These are phyloP conservation scores for Gastracanthus pulcherrimus DNA, from an alignment of 2,888 invertebrate genomes.

Conservation along the genomic window DNA sequence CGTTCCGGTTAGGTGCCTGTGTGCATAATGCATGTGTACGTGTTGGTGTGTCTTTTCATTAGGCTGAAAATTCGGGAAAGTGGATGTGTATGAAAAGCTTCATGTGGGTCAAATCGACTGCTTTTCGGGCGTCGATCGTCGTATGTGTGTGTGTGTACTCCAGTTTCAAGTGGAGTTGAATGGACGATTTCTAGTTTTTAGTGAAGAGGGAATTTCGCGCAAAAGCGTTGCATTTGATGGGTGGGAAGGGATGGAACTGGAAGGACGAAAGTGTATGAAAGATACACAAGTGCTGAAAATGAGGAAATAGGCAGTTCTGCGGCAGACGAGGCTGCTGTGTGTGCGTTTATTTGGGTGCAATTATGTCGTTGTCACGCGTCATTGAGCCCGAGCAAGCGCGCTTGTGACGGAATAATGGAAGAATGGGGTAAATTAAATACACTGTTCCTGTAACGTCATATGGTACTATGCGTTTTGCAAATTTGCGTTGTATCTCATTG, in stretches of 20 bases:
- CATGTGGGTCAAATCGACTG: neutral
- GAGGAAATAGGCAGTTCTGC: slow-evolving; percentile 39
- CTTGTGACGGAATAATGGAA: slow-evolving; percentile 15
- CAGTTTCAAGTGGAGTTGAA: neutral
- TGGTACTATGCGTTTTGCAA: neutral
- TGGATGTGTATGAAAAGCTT: neutral
- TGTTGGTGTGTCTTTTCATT: neutral
- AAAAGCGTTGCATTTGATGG: neutral
- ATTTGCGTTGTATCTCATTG: neutral
- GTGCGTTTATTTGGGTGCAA: slow-evolving; percentile 25
- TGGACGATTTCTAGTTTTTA: neutral
- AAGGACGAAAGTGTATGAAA: too few species aligned
- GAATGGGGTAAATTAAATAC: neutral
- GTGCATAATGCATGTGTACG: neutral
- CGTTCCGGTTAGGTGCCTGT: neutral
- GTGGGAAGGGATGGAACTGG: too few species aligned
- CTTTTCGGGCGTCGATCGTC: neutral
- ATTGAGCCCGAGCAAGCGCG: neutral
- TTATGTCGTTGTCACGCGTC: slow-evolving; percentile 33
- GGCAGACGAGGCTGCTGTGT: slow-evolving; percentile 29
- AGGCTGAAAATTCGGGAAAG: neutral
- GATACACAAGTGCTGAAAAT: neutral
- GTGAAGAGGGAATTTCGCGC: neutral
- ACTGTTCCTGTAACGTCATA: neutral
- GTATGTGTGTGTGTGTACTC: neutral